Base-by-base conservation (phyloP, 1,140 invertebrate genomes). In the Ericerus pela region DNA sequence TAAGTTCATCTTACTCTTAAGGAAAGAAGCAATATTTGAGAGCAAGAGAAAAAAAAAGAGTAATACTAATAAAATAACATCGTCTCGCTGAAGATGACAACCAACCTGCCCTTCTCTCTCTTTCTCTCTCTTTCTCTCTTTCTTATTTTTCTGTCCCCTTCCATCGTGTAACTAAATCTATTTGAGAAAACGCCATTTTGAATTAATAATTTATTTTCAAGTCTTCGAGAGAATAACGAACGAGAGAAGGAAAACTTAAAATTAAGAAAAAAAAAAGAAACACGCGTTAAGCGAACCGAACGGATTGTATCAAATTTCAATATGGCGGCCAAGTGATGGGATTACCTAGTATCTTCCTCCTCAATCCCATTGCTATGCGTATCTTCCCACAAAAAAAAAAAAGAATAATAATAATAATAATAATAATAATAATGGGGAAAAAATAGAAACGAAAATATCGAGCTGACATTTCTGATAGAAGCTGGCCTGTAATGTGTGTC, bases 261-360 rank as follows among this genome's bases (percentile, higher is more conserved):
- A 47, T 47, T 47, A 47, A 47, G 41, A 47, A 47, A 47, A n/a
- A n/a, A n/a, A n/a, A n/a, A n/a, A n/a, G n/a, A n/a, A 47, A 6
- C 41, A 47, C 41, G 41, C 41, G 41, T 47, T 47, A 47, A 47
- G 41, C 41, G 41, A 47, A 47, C 41, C 41, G 41, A 47, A 47
- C 20, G 26, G 41, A 47, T 47, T 47, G 41, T 47, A 18, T 47
- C 41, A 24, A 47, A 47, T 47, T 47, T 24, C 41, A 47, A 47
- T 8, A 47, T 47, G 41, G 41, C 41, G 41, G 41, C 41, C 3
- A 47, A 47, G 41, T 47, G 41, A 47, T 47, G 41, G 41, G 41
- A 47, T 47, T 47, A 47, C 41, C 12, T 8, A n/a, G n/a, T n/a
- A n/a, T n/a, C n/a, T n/a, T n/a, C n/a, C n/a, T n/a, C n/a, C n/a